Conservation (phyloP, 2,113 vertebrate genomes). For the Otocyon megalotis region DNA sequence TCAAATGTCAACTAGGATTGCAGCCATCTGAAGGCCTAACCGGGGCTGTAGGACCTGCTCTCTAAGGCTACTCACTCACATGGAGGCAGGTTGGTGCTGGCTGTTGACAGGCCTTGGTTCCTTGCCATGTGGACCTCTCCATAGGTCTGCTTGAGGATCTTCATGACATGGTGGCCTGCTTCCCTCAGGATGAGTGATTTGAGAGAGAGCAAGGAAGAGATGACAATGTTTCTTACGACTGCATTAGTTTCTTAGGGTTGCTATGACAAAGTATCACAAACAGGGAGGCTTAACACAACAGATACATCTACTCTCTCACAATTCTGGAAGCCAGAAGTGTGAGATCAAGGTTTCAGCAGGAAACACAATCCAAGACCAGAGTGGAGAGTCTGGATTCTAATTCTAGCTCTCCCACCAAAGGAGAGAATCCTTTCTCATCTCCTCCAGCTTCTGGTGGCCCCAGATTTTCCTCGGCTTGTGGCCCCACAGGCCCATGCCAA, state of each 20-base stretch:
- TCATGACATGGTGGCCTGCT: neutral
- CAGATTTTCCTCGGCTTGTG: neutral
- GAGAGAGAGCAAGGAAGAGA: neutral
- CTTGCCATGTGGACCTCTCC: neutral
- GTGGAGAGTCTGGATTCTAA: neutral
- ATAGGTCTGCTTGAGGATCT: neutral
- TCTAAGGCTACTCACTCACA: neutral
- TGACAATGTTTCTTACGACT: neutral
- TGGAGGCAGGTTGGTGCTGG: neutral
- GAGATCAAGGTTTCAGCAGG: neutral
- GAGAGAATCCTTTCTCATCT: neutral
- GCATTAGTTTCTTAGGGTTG: neutral
- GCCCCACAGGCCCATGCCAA: neutral
- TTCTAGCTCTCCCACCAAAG: neutral
- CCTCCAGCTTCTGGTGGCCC: neutral
- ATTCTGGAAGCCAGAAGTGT: neutral
- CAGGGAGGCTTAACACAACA: neutral
- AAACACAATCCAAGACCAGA: neutral
- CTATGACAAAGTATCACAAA: neutral
- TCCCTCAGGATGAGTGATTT: neutral
- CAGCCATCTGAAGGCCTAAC: neutral
- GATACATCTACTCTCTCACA: neutral
- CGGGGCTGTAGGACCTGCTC: neutral
- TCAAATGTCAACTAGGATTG: neutral
- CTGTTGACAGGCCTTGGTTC: neutral